Evolutionary conservation across 1,140 invertebrate genomes (phyloP), one percentile per base, ranked within the genome.

Genomic region (Parapsyche elsis): DNA sequence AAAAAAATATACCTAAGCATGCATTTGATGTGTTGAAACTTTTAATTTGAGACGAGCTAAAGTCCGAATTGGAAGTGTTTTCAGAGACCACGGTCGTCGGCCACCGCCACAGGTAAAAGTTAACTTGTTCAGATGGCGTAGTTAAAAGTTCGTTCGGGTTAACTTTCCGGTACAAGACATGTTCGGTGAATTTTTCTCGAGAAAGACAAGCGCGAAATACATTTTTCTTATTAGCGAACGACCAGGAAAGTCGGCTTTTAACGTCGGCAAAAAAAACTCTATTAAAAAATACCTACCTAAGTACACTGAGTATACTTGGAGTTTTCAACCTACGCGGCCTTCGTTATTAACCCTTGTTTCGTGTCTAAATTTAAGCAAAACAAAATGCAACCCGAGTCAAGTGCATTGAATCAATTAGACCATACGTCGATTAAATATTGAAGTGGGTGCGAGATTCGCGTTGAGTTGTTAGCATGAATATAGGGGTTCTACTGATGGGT

Each of bases 111-210:
- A 77, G 75, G 75, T 77, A 77, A 77, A 67, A 64, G 57, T 77
- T 77, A 64, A 38, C 73, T 75, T 75, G 73, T 75, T 75, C 73
- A 38, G 49, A 75, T 57, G 73, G 53, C 73, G 73, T 75, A 75
- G 73, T 75, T 75, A 75, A 59, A 75, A 75, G 73, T 59, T 75
- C 70, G 73, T 26, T 23, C 19, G 73, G 73, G 73, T 45, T 73
- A 73, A 46, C 44, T 73, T 46, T 46, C 71, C 24, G 44, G 45
- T 19, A 46, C 38, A 49, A 67, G 71, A 38, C 38, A 46, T 26
- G 61, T 67, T 67, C 45, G 14, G 49, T 12, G 73, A 75, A 75
- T 75, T 75, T 75, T 75, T 57, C 73, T 30, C 14, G 10, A 46
- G 70, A 46, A 75, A 75, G 73, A 75, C 49, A 75, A 75, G 57